A percentile compares a stretch with the other conserved stretches of the same genome.
Conservation (phyloP, 64 coral and sea anemone species). For the Porites lutea region DNA sequence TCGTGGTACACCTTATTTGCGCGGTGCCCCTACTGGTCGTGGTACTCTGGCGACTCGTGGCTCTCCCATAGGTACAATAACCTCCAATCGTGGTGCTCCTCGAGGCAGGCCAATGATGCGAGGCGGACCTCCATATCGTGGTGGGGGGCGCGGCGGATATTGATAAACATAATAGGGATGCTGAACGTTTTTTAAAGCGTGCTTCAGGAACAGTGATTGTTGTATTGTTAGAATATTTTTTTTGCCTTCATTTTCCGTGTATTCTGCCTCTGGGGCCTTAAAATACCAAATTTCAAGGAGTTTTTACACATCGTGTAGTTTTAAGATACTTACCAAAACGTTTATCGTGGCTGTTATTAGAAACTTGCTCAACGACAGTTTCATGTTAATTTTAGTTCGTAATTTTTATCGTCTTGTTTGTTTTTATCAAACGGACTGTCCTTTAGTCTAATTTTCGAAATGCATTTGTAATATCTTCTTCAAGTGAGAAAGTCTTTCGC, state of each 20-base stretch:
- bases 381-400: not conserved
- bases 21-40: not conserved
- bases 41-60: conserved; percentile 38
- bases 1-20: not conserved
- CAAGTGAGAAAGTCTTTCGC: no score
- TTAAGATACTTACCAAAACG: not conserved
- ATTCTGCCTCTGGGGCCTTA: no score
- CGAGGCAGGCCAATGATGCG: conserved; percentile 15
- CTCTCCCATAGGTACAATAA: conserved; percentile 4
- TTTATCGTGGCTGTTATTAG: no score
- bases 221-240: no score
- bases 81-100: conserved; percentile 4
- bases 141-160: conserved; percentile 19
- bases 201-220: no score
- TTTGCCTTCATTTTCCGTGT: not conserved
- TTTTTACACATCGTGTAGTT: not conserved
- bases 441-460: not conserved
- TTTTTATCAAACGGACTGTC: not conserved
- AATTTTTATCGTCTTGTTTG: not conserved
- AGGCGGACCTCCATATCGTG: conserved; percentile 15
- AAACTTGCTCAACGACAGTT: not conserved
- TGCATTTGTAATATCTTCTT: not conserved
- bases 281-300: not conserved
- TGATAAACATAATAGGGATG: not conserved
- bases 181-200: not conserved